Base-by-base conservation (phyloP, 2,797 vertebrate genomes). In the Bovichtus diacanthus region DNA sequence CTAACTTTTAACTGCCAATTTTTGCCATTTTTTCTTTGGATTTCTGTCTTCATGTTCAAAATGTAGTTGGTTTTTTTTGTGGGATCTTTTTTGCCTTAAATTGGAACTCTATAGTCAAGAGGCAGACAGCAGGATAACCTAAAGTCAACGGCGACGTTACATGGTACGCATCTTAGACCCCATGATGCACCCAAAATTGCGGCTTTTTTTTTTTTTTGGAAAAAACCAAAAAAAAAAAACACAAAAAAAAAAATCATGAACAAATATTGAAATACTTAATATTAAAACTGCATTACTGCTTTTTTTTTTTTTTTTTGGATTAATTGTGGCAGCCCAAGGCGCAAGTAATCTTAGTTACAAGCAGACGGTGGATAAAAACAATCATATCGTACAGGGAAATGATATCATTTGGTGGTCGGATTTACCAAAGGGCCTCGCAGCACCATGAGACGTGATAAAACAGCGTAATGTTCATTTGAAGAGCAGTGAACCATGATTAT, bases 371-470 rank as follows among this genome's bases (percentile, higher is more conserved):
- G 18, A 51, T 4, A 50, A n/a, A 56, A 73, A 62, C 53, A 70
- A 81, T 83, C 43, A 56, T 25, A 39, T 19, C 12, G 7, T 64
- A 27, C 27, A 29, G 41, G 38, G 49, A 70, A 56, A 65, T 49
- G 0, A 38, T 34, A n/a, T 61, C 44, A 49, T 39, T 36, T 46
- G 36, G 18, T 65, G 54, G 67, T 41, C 18, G 6, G 21, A 50
- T 77, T 73, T 12, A 60, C 53, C 46, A 61, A 43, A 44, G 15
- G 53, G 34, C 23, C 29, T 53, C 61, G 8, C 74, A 82, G 74
- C 64, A 70, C 62, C 59, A 56, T 21, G 21, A 66, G 16, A 65
- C 3, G 1, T 29, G 31, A 67, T 47, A 8, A 43, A 81, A 63
- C 18, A 19, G 34, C 56, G 29, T 13, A 53, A 43, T 25, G 2